Percentiles rank a stretch among this genome's conserved stretches.
Conservation (phyloP, 35 echinoderm and acorn worm species). For the Patiria miniata region DNA sequence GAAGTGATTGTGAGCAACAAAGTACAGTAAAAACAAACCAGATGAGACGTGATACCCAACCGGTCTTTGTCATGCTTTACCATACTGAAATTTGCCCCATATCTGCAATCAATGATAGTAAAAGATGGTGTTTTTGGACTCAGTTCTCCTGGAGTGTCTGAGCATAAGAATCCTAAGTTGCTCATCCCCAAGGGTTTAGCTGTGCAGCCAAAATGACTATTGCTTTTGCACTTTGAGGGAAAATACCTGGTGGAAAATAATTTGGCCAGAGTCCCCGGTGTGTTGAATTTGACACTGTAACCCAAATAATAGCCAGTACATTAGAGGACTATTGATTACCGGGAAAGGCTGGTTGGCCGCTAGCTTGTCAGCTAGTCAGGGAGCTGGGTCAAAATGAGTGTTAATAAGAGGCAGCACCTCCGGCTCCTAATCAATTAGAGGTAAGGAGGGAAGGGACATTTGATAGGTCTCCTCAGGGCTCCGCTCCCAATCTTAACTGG, state of each 20-base stretch:
- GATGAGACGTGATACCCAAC: neutral
- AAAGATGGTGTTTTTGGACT: neutral
- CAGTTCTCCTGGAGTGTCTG: too few relatives aligned
- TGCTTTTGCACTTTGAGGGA: neutral
- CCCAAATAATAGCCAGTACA: neutral
- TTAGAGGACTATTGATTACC: conserved; percentile 23
- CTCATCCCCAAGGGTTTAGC: too few relatives aligned
- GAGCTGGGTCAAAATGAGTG: neutral
- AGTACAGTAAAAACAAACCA: conserved; percentile 17
- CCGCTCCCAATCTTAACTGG: neutral
- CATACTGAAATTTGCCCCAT: neutral
- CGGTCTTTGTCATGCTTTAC: neutral
- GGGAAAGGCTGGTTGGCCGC: neutral
- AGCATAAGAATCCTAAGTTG: too few relatives aligned
- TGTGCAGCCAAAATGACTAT: neutral
- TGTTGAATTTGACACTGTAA: conserved; percentile 4
- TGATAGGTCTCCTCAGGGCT: neutral
- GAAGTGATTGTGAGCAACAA: neutral
- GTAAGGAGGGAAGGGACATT: neutral
- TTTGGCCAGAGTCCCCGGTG: neutral
- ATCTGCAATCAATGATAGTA: neutral
- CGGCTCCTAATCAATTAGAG: neutral
- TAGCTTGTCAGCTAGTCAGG: neutral
- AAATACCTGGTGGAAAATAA: neutral
- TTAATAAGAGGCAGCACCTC: conserved; percentile 5